These are phyloP conservation scores for Drusus annulatus DNA, from an alignment of 1,140 invertebrate genomes.

Conservation along the genomic window DNA sequence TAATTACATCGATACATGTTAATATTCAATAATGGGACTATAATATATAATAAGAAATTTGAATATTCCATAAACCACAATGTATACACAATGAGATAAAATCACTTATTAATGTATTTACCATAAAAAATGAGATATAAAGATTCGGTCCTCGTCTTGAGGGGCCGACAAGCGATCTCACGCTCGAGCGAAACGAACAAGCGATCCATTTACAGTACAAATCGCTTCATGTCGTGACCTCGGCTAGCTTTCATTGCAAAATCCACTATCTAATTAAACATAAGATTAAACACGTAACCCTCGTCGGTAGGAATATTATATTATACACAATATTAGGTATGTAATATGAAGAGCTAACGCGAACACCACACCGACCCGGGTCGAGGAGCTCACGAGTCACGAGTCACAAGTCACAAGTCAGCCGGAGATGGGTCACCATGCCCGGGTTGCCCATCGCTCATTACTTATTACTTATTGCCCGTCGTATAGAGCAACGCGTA, in stretches of 20 bases:
- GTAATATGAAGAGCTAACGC: neutral
- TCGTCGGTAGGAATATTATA: slow-evolving; percentile 13
- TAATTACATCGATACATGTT: slow-evolving; percentile 57
- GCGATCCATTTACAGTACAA: neutral
- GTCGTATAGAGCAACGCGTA: no score
- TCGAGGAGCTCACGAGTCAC: neutral
- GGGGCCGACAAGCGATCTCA: slow-evolving; percentile 8
- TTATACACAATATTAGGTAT: slow-evolving; percentile 7
- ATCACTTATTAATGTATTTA: slow-evolving; percentile 56
- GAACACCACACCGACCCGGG: neutral
- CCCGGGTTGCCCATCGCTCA: no score
- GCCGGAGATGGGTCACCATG: no score
- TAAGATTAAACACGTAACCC: slow-evolving; percentile 35
- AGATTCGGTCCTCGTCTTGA: slow-evolving; percentile 1
- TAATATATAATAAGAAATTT: slow-evolving; percentile 54
- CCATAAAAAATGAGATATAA: slow-evolving; percentile 46
- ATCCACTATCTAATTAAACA: slow-evolving; percentile 44
- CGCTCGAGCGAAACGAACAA: slow-evolving; percentile 11
- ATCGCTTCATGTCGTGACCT: slow-evolving; percentile 22
- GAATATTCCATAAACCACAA: slow-evolving; percentile 57
- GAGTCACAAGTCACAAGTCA: no score
- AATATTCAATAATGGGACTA: slow-evolving; percentile 56
- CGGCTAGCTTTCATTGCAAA: slow-evolving; percentile 40
- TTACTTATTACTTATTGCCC: no score
- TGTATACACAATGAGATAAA: slow-evolving; percentile 59